These are phyloP conservation scores for Sebastes schlegelii DNA, from an alignment of 2,113 vertebrate genomes.

Conservation along the genomic window DNA sequence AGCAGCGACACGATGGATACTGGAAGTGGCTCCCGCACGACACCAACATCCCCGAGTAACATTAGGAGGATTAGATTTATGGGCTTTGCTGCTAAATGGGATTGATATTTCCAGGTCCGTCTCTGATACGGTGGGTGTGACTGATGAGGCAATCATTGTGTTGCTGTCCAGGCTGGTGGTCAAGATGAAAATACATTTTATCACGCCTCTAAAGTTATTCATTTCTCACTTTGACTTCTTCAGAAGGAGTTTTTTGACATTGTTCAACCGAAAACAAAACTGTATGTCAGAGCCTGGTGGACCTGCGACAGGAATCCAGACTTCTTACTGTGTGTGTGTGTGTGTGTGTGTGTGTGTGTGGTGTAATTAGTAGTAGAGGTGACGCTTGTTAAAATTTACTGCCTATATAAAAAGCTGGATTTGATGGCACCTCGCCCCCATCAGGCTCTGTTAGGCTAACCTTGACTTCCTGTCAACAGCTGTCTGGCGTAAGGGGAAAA, in stretches of 20 bases:
- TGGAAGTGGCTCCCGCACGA: slow-evolving; percentile 38
- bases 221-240: not conserved
- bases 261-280: not conserved
- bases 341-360: slow-evolving; percentile 25
- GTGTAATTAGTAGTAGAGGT: slow-evolving; percentile 45
- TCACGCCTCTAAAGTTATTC: not conserved
- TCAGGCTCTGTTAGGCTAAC: slow-evolving; percentile 50
- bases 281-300: not conserved
- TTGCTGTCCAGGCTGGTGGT: slow-evolving; percentile 34
- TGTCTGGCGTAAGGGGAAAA: not conserved
- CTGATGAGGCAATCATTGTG: slow-evolving; percentile 44
- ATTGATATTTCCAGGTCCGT: slow-evolving; percentile 32
- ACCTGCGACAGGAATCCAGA: not conserved
- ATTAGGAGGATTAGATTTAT: slow-evolving; percentile 53
- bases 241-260: too few relatives aligned
- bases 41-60: slow-evolving; percentile 44
- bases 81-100: slow-evolving; percentile 51
- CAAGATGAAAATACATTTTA: not conserved
- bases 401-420: slow-evolving; percentile 53
- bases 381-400: slow-evolving; percentile 59
- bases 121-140: slow-evolving; percentile 26
- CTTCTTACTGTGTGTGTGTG: not conserved
- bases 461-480: slow-evolving; percentile 68
- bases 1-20: slow-evolving; percentile 44
- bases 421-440: slow-evolving; percentile 35